Base-by-base conservation (phyloP, 2,888 invertebrate species). In the Polydrusus pterygomalis region DNA sequence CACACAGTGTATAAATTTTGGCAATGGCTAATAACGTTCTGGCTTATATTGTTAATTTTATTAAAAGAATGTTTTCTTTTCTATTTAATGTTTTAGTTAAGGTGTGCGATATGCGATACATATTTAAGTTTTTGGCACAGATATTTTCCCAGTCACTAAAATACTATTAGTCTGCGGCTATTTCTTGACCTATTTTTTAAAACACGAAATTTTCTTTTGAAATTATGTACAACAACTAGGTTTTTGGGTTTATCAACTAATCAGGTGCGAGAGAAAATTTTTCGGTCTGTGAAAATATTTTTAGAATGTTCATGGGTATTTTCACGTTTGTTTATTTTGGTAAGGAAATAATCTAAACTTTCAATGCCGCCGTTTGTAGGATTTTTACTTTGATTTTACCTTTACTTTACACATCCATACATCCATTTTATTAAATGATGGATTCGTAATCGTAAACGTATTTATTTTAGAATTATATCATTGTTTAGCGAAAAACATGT, bases 141-240 rank as follows among this genome's bases (percentile, higher is more conserved):
- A 74, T 47, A 38, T 56, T 67, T 70, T 65, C 67, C 25, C 64
- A 40, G 64, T 56, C 70, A 63, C 67, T 65, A 60, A 70, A 75
- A 75, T 75, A 75, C 64, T 70, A 69, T 25, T 65, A 60, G 64
- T 49, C 45, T 11, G 38, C 34, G 10, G 38, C 30, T 68, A 71
- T 75, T 71, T 68, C 63, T 68, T 70, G 75, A 71, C 75, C 75
- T 71, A 75, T 75, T 67, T 75, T 71, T 64, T 64, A 65, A 49
- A 20, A 2, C 49, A 63, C 38, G 49, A 43, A 43, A 20, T 45
- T 63, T 62, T 63, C 63, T 45, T 49, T 49, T n/a, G 25, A 30
- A 25, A 18, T 34, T 20, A 18, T 1, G 25, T 25, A 25, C 10
- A 25, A 49, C 25, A 74, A 69, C 30, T 74, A 56, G 63, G 74